Percentiles rank a stretch among this genome's conserved stretches.
These are phyloP conservation scores for Apantesis nais DNA, from an alignment of 2,888 invertebrate species.

Conservation along the genomic window DNA sequence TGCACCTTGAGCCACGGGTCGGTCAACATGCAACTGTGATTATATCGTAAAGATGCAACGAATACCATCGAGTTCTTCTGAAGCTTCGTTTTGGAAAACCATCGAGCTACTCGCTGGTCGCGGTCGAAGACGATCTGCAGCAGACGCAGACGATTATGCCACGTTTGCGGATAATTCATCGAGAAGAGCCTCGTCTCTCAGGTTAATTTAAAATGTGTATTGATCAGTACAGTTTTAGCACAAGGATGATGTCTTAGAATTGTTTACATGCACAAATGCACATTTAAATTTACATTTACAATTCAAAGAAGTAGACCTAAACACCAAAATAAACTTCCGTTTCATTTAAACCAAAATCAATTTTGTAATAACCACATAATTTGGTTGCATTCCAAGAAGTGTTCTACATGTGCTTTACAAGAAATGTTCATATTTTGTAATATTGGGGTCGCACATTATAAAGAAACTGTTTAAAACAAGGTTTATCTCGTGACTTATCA, in stretches of 20 bases:
- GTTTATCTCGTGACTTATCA: constrained; percentile 28
- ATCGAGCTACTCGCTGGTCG: constrained; percentile 86
- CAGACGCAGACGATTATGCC: constrained; percentile 70
- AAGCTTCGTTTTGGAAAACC: constrained; percentile 87
- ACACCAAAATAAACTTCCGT: not conserved
- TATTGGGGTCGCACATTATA: not conserved
- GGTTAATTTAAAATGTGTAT: constrained; percentile 54
- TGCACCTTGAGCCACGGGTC: constrained; percentile 75
- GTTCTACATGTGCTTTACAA: not conserved
- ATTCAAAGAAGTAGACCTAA: not conserved
- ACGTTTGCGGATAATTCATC: constrained; percentile 52
- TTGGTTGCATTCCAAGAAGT: not conserved
- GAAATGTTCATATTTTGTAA: constrained; percentile 2
- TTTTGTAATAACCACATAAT: not conserved
- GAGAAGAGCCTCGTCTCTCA: constrained; percentile 70
- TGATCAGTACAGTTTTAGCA: not conserved
- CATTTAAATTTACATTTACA: not conserved
- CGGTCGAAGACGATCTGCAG: constrained; percentile 78
- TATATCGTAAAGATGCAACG: constrained; percentile 67
- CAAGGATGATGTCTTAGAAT: not conserved
- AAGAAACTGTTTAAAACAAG: constrained; percentile 23
- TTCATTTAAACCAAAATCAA: not conserved
- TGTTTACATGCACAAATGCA: not conserved
- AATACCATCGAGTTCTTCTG: constrained; percentile 74
- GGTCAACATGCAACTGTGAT: constrained; percentile 67